Percentiles rank a stretch among this genome's conserved stretches.
phyloP scores from a whole-genome alignment of 2,888 invertebrate genomes.

The Pristionchus japonicus region DNA sequence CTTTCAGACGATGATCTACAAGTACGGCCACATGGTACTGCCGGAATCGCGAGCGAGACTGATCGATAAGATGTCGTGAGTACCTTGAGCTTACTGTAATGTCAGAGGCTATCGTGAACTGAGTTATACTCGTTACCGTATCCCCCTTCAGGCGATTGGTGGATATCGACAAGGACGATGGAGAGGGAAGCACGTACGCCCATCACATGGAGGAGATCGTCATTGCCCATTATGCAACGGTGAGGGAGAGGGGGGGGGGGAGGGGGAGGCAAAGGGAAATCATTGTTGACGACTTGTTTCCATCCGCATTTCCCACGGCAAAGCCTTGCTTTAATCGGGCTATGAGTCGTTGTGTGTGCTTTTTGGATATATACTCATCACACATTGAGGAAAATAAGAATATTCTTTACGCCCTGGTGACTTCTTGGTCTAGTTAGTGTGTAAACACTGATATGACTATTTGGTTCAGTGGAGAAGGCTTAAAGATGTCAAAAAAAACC shows the following conservation, averaged over 20 bases:
- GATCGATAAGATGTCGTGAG: slow-evolving; percentile 41
- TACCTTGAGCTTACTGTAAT: background rate
- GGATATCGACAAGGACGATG: background rate
- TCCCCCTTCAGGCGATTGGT: background rate
- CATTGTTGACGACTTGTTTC: too few relatives aligned
- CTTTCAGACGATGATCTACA: slow-evolving; percentile 29
- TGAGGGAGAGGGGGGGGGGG: too few relatives aligned
- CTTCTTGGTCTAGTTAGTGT: background rate
- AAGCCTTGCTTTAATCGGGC: too few relatives aligned
- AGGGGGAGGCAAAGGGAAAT: too few relatives aligned
- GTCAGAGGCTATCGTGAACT: background rate
- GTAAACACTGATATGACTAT: too few relatives aligned
- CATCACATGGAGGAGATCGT: slow-evolving; percentile 3
- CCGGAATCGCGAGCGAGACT: background rate
- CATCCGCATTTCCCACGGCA: too few relatives aligned
- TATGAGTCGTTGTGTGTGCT: too few relatives aligned
- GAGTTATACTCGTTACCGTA: background rate
- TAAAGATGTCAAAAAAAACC: too few relatives aligned
- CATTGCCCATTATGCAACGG: background rate
- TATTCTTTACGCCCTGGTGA: background rate
- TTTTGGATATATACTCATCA: too few relatives aligned
- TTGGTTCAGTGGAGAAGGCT: too few relatives aligned
- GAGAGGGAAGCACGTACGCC: background rate
- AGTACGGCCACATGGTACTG: slow-evolving; percentile 22
- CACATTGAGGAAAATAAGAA: too few relatives aligned